phyloP scores from a whole-genome alignment of 2,888 invertebrate genomes.

The Miltochrista miniata region DNA sequence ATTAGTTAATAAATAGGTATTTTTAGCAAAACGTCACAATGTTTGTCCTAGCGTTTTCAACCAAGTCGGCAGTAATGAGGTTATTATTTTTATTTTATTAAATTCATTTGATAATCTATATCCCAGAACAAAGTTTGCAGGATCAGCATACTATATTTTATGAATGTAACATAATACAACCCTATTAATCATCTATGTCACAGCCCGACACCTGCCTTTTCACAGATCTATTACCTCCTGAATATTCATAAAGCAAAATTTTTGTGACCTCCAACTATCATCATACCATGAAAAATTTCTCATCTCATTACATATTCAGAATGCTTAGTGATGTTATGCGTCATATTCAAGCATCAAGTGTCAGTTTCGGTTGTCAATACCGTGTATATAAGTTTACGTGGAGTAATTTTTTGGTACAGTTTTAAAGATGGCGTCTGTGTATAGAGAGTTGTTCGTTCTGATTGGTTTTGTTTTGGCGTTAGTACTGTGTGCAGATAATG shows the following conservation, averaged over 20 bases:
- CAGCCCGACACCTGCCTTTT: slow-evolving; percentile 10
- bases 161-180: neutral
- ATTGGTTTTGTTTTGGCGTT: slow-evolving; percentile 35
- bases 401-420: slow-evolving; percentile 19
- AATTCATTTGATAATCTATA: neutral
- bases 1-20: too few relatives aligned
- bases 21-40: too few relatives aligned
- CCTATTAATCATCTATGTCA: neutral
- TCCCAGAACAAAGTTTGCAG: neutral
- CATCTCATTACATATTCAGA: slow-evolving; percentile 25
- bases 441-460: slow-evolving; percentile 37
- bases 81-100: too few relatives aligned
- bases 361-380: slow-evolving; percentile 27
- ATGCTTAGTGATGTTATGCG: slow-evolving; percentile 15
- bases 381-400: slow-evolving; percentile 36
- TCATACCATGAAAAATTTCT: slow-evolving; percentile 29
- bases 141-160: neutral
- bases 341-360: slow-evolving; percentile 15
- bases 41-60: too few relatives aligned
- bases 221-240: slow-evolving; percentile 21
- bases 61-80: too few relatives aligned
- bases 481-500: slow-evolving; percentile 35
- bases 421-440: slow-evolving; percentile 36
- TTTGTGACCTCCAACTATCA: slow-evolving; percentile 24
- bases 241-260: slow-evolving; percentile 42